Conservation (phyloP, 1,140 invertebrate species). For the Lanistes nyassanus region DNA sequence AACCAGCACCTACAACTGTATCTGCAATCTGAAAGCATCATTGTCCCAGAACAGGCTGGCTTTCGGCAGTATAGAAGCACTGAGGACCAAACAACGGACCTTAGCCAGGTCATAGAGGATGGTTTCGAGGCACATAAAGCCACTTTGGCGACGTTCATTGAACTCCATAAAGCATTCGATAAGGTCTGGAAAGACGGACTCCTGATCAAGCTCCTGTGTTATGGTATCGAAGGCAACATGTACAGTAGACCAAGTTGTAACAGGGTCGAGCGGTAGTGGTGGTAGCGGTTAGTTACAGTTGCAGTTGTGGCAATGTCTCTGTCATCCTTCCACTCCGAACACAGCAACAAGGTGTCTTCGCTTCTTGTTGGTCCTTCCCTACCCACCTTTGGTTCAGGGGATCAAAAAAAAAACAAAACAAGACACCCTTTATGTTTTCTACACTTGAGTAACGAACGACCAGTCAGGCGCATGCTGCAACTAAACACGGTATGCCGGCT, state of each 20-base stretch:
- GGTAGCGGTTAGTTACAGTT: too few relatives aligned
- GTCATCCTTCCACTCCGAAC: too few relatives aligned
- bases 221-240: background rate
- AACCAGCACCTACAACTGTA: conserved; percentile 7
- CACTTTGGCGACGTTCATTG: conserved; percentile 5
- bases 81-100: conserved; percentile 21
- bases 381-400: too few relatives aligned
- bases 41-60: conserved; percentile 15
- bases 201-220: background rate
- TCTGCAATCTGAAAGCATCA: conserved; percentile 10
- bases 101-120: conserved; percentile 20
- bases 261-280: too few relatives aligned
- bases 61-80: conserved; percentile 2
- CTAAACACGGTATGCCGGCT: too few relatives aligned
- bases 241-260: background rate
- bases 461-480: too few relatives aligned
- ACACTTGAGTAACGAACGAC: too few relatives aligned
- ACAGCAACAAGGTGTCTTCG: too few relatives aligned
- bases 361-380: too few relatives aligned
- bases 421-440: too few relatives aligned
- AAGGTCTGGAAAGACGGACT: conserved; percentile 17
- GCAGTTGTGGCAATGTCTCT: too few relatives aligned
- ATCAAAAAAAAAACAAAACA: too few relatives aligned
- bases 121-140: conserved; percentile 11
- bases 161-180: conserved; percentile 22